Conservation (phyloP, 2,888 invertebrate genomes). For the Polyommatus icarus region DNA sequence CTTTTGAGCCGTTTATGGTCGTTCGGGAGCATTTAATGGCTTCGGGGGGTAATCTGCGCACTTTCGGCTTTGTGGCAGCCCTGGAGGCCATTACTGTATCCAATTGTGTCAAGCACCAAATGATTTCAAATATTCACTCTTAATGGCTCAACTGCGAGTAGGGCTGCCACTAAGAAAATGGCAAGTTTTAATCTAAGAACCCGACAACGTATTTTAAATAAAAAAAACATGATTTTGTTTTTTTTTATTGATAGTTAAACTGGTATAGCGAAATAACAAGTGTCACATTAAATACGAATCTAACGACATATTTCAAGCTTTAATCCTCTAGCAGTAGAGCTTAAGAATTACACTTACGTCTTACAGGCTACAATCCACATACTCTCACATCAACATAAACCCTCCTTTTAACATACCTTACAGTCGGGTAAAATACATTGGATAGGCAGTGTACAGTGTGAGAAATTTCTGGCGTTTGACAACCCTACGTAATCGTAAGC, state of each 20-base stretch:
- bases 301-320: background rate
- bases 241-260: no score
- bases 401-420: no score
- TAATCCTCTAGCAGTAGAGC: background rate
- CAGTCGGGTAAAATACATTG: no score
- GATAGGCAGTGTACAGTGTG: no score
- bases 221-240: no score
- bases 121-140: conserved; percentile 20
- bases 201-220: no score
- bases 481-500: conserved; percentile 19
- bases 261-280: no score
- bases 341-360: no score
- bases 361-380: no score
- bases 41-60: conserved; percentile 13
- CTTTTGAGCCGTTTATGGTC: conserved; percentile 1
- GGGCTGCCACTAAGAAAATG: background rate
- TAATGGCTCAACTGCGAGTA: background rate
- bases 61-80: conserved; percentile 13
- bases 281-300: no score
- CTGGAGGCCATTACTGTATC: conserved; percentile 24
- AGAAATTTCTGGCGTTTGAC: background rate
- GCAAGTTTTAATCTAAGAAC: background rate
- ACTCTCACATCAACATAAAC: no score
- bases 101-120: conserved; percentile 25
- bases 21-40: background rate